Evolutionary conservation across 2,113 vertebrate genomes (phyloP).

Genomic region (Meleagris gallopavo): DNA sequence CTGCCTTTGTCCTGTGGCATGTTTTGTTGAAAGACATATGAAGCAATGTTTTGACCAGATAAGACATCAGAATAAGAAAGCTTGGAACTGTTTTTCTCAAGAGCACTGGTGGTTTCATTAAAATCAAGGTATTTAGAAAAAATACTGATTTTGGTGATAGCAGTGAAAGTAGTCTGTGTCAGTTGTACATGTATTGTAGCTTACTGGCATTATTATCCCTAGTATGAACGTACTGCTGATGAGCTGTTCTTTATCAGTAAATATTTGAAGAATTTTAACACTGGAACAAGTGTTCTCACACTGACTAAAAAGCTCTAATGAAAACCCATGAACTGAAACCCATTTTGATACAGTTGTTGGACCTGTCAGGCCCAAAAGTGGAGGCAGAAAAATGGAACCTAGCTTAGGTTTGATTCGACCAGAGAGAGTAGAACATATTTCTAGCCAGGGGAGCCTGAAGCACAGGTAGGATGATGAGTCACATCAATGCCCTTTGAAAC

Average conservation of each 20-base stretch:
- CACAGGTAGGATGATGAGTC: not conserved
- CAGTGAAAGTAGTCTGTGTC: not conserved
- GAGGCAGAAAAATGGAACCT: not conserved
- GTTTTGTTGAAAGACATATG: not conserved
- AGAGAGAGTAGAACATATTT: not conserved
- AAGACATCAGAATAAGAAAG: not conserved
- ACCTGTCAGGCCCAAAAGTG: not conserved
- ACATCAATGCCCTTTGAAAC: not conserved
- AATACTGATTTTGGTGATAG: not conserved
- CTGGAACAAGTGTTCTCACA: not conserved
- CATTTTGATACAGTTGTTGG: not conserved
- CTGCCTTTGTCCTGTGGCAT: not conserved
- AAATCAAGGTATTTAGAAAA: constrained; percentile 8
- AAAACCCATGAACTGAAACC: not conserved
- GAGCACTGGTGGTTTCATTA: not conserved
- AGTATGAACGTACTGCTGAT: not conserved
- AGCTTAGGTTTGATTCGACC: not conserved
- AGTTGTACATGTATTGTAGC: not conserved
- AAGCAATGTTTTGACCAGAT: constrained; percentile 19
- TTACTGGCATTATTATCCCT: not conserved
- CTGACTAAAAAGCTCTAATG: not conserved
- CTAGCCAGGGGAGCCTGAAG: not conserved
- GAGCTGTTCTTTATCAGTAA: not conserved
- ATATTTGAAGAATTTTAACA: not conserved
- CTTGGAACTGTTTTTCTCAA: not conserved